A percentile compares a stretch with the other conserved stretches of the same genome.
Conservation (phyloP, 2,113 vertebrate species). For the Raja brachyura region DNA sequence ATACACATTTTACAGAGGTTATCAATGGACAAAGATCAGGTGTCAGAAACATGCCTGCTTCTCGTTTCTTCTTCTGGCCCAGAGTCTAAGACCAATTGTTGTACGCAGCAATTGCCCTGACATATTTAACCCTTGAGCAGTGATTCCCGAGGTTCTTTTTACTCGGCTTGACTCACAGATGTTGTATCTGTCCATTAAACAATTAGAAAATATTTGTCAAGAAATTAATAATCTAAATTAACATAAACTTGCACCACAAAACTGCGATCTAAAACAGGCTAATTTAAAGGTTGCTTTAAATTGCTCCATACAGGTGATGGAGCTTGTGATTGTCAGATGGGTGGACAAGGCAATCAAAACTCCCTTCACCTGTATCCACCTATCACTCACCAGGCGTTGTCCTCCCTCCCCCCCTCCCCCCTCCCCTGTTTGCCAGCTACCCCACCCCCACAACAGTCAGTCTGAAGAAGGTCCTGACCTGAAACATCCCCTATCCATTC, state of each 20-base stretch:
- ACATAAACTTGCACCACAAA: not conserved
- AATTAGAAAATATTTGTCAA: not conserved
- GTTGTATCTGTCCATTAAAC: not conserved
- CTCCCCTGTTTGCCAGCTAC: too few species aligned
- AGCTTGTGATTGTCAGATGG: too few species aligned
- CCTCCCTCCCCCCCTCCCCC: too few species aligned
- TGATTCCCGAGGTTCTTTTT: not conserved
- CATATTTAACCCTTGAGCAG: not conserved
- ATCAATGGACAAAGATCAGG: not conserved
- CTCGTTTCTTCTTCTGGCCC: not conserved
- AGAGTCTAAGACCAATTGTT: constrained; percentile 2
- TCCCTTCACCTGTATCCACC: too few species aligned
- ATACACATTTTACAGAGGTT: not conserved
- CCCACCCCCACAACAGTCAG: too few species aligned
- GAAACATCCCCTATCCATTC: too few species aligned
- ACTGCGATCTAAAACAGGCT: not conserved
- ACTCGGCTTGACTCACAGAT: not conserved
- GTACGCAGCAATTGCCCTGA: not conserved
- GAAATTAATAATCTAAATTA: not conserved
- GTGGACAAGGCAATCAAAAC: too few species aligned
- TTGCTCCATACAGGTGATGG: too few species aligned
- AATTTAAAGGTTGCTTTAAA: too few species aligned
- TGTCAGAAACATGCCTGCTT: not conserved
- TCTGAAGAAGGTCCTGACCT: too few species aligned
- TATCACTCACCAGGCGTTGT: too few species aligned